Base-by-base conservation (phyloP, 2,797 vertebrate genomes). In the Phrynocephalus vlangalii region DNA sequence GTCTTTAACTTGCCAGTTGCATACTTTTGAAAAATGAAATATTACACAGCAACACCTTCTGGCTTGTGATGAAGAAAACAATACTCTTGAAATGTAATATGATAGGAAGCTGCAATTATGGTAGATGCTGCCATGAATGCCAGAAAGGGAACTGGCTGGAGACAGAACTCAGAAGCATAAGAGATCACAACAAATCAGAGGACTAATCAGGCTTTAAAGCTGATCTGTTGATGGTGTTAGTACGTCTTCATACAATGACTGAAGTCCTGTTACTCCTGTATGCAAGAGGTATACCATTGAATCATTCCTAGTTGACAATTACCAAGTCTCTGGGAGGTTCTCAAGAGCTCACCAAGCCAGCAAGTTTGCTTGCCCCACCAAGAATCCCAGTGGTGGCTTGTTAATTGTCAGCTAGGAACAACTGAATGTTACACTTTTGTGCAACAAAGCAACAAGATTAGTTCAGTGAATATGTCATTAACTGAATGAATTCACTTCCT, bases 1-100 rank as follows among this genome's bases (percentile, higher is more conserved):
- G 28, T 20, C 3, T 76, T 68, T 56, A 56, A n/a, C 33, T 76
- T 89, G 79, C 4, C 72, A 85, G 60, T 70, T 81, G 33, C 33
- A 7, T 81, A 48, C 30, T 85, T 85, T 4, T 28, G 28, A 73
- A 76, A 44, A 68, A 60, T 82, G 60, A 60, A 81, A 81, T 50
- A 70, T 60, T 68, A 16, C 33, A 4, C 26, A 60, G 28, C 66
- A 68, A 16, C 67, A 30, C 71, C 56, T 75, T 76, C 26, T 77
- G 72, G 72, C 38, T 38, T 68, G 28, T 77, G 86, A 77, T 82
- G 26, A 68, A 87, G 56, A 24, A 8, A 15, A 33, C 56, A 82
- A 70, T 22, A 70, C 52, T 38, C 44, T 76, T 87, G 8, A 75
- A 75, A 87, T 82, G n/a, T 38, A 77, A 68, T 75, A 16, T 83